A percentile compares a stretch with the other conserved stretches of the same genome.
Conservation (phyloP, 2,888 invertebrate species). For the Ischnus inquisitorius region DNA sequence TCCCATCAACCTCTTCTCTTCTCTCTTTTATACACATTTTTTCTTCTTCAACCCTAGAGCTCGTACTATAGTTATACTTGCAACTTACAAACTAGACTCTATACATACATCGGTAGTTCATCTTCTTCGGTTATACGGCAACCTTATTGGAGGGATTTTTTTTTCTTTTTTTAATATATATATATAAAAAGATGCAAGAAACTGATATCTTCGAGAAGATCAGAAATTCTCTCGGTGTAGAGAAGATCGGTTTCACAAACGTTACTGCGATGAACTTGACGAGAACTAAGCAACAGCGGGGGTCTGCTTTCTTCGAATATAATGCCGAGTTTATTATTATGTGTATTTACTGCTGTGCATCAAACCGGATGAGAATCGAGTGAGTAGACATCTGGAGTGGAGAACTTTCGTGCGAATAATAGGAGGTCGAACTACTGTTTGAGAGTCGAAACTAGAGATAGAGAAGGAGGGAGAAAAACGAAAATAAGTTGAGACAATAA, state of each 20-base stretch:
- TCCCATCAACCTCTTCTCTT: conserved; percentile 58
- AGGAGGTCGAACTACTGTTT: background rate
- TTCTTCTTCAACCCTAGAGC: conserved; percentile 39
- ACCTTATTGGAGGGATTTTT: conserved; percentile 18
- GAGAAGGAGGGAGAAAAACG: background rate
- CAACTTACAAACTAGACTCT: conserved; percentile 23
- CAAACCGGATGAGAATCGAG: conserved; percentile 37
- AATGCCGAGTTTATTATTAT: conserved; percentile 14
- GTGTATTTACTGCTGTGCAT: background rate
- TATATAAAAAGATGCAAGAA: conserved; percentile 31
- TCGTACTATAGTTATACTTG: conserved; percentile 32
- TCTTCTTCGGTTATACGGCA: background rate
- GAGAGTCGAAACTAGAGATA: background rate
- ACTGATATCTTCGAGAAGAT: conserved; percentile 32
- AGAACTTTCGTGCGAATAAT: background rate
- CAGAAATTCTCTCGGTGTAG: conserved; percentile 3
- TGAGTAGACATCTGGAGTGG: conserved; percentile 1
- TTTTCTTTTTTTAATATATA: conserved; percentile 8
- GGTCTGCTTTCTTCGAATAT: conserved; percentile 11
- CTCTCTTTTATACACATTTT: conserved; percentile 3
- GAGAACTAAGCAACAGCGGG: conserved; percentile 14
- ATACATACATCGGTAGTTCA: conserved; percentile 25
- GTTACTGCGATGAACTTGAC: conserved; percentile 18
- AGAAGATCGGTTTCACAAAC: conserved; percentile 18
- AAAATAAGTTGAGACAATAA: background rate